Base-by-base conservation (phyloP, 2,113 vertebrate genomes). In the Corvus hawaiiensis region DNA sequence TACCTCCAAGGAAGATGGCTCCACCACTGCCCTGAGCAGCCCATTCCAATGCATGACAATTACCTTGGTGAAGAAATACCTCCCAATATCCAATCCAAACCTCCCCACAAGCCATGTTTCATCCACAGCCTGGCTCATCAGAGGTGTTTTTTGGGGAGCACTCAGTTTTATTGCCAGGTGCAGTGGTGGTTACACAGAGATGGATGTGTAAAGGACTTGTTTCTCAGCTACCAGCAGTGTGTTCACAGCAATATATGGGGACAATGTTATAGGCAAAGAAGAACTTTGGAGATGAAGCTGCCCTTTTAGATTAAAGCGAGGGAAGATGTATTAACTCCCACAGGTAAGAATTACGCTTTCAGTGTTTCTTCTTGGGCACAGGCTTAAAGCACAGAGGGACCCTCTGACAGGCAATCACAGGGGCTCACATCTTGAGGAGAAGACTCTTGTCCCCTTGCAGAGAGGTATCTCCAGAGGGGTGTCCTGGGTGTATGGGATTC, bases 41-140 rank as follows among this genome's bases (percentile, higher is more conserved):
- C 41, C 5, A 4, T 39, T 80, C 49, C 49, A 43, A 2, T 27
- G 49, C 58, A 22, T 8, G 43, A 10, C 41, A 56, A 18, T 8
- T 43, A 17, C 35, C 11, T 33, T 21, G 35, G 32, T 35, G 35
- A 58, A 58, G 18, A 73, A 80, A 66, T 23, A 37, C 51, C 66
- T 51, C 20, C 67, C 58, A 64, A 10, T 26, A 51, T 23, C 32
- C 41, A 43, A 8, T 43, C 17, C 21, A 72, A 64, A 64, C 17
- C 6, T 56, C 21, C 10, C 7, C 18, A 58, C 14, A 0, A 5
- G 27, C 16, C 13, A 3, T 11, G 9, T 27, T 54, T 63, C 37
- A 32, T 8, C 41, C 27, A 22, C 21, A 23, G 0, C 1, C 0
- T 6, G 39, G n/a, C 32, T 73, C 10, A 12, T n/a, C n/a, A 18